Base-by-base conservation (phyloP, 2,888 invertebrate species). In the Psylliodes chrysocephalus region DNA sequence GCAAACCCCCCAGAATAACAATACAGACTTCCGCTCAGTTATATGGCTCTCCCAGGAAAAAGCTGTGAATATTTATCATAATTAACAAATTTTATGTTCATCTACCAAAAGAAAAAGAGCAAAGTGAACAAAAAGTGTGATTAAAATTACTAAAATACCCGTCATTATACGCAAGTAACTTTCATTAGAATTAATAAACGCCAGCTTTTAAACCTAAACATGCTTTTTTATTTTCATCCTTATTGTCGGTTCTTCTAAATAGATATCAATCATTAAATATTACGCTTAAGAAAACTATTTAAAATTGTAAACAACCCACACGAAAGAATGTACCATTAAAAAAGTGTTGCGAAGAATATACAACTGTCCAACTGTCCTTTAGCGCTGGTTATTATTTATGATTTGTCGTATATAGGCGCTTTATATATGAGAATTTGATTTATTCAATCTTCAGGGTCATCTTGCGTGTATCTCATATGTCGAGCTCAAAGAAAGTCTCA, bases 61-160 rank as follows among this genome's bases (percentile, higher is more conserved):
- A 82, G 81, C 81, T 78, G 81, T 78, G 82, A 82, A 82, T 82
- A 82, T 82, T 82, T 82, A 82, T 82, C 82, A 82, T 82, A 82
- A 82, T 82, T 82, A 82, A 82, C 82, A 81, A 82, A 80, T 82
- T 82, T 82, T 81, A 82, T 81, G 81, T 77, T 78, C 77, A 77
- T 74, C 73, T 73, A 75, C 75, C 78, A 79, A 79, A 79, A 79
- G 78, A 79, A 80, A 78, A 79, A 78, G 78, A 75, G 76, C 70
- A 77, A 74, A 75, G 75, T 75, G 75, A 79, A 79, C 79, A 79
- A 79, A 79, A 79, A 79, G 78, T 78, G 73, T 76, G 75, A 78
- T 78, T 78, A 78, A 79, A 80, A 78, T 79, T 79, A 73, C 75
- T 77, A 73, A 75, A 76, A 72, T 76, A 73, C 76, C 74, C 71